These are phyloP conservation scores for Cyclopterus lumpus DNA, from an alignment of 2,797 vertebrate species.

Conservation along the genomic window DNA sequence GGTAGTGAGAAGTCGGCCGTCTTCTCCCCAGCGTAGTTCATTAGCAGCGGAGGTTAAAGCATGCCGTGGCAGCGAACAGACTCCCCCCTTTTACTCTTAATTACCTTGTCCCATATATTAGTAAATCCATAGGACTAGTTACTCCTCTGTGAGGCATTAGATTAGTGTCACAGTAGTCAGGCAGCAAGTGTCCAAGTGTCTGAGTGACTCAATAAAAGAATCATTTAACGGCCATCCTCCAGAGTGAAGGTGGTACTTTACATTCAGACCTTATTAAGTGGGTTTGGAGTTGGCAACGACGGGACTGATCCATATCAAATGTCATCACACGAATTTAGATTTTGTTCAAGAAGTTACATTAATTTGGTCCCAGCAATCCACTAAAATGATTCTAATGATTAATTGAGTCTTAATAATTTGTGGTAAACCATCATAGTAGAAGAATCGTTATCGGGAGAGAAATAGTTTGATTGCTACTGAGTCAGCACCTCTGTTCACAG, in stretches of 20 bases:
- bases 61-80: slow-evolving; percentile 62
- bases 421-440: not conserved
- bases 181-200: slow-evolving; percentile 14
- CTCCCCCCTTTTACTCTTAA: slow-evolving; percentile 66
- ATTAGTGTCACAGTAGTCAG: slow-evolving; percentile 49
- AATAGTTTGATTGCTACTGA: not conserved
- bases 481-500: not conserved
- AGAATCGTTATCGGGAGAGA: not conserved
- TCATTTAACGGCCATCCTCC: not conserved
- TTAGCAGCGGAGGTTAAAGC: slow-evolving; percentile 73
- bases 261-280: not conserved
- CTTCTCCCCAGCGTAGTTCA: slow-evolving; percentile 58
- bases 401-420: not conserved
- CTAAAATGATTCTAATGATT: not conserved
- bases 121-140: slow-evolving; percentile 57
- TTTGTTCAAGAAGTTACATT: not conserved
- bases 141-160: slow-evolving; percentile 51
- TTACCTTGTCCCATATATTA: slow-evolving; percentile 73
- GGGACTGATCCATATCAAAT: not conserved
- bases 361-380: not conserved
- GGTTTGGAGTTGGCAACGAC: not conserved
- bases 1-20: slow-evolving; percentile 40
- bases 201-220: slow-evolving; percentile 13
- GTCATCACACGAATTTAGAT: not conserved
- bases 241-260: not conserved